Base-by-base conservation (phyloP, 2,797 vertebrate genomes). In the Acanthurus lineatus region DNA sequence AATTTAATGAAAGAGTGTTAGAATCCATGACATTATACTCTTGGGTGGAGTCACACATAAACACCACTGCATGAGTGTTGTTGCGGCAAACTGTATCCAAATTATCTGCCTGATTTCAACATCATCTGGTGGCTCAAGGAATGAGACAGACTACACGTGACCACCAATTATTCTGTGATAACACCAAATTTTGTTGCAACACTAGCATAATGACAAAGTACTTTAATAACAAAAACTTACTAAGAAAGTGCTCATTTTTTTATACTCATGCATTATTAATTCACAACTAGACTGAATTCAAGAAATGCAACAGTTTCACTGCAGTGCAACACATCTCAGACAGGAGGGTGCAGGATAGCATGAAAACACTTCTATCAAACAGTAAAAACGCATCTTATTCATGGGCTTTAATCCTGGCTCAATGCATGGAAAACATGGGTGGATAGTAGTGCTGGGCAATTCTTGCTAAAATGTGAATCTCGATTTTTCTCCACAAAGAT, bases 391-490 rank as follows among this genome's bases (percentile, higher is more conserved):
- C 22, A 45, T 60, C 53, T 56, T 42, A 54, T 44, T 63, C 14
- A 14, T 49, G 49, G 10, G 49, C 42, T 22, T 28, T 85, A 80
- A 81, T 73, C 76, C 66, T 35, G 56, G 48, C 40, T 35, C 2
- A 9, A 56, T 77, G 69, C 52, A 54, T 28, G 15, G 35, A 57
- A 59, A 66, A 61, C 22, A 80, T 57, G 63, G 77, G 0, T 44
- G 79, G 86, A 69, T n/a, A n/a, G n/a, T n/a, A n/a, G n/a, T n/a
- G n/a, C n/a, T n/a, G n/a, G n/a, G n/a, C n/a, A n/a, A n/a, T n/a
- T n/a, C n/a, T n/a, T n/a, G n/a, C n/a, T n/a, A n/a, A n/a, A n/a
- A n/a, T n/a, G n/a, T n/a, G n/a, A n/a, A n/a, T n/a, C n/a, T n/a
- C n/a, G n/a, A n/a, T n/a, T n/a, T n/a, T n/a, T n/a, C n/a, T n/a